Evolutionary conservation across 1,140 invertebrate genomes (phyloP), one percentile per base, ranked within the genome.

Genomic region (Pentalonia nigronervosa): DNA sequence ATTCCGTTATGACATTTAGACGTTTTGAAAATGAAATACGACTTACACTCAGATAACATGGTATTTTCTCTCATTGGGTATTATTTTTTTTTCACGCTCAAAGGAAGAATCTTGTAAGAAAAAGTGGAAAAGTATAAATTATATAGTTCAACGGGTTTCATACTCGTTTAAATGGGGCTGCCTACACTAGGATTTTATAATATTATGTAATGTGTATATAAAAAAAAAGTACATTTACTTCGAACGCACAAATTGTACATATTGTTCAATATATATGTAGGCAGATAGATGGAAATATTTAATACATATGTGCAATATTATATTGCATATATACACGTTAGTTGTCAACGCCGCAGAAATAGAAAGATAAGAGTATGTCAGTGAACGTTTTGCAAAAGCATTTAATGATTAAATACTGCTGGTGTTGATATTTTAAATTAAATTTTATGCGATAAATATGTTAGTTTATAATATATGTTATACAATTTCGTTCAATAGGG

Each of bases 1-100:
- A 50, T 56, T 84, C 81, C 45, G 76, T 56, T 93, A 36, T 92
- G 91, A 92, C 91, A 84, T 92, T 83, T 92, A 92, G 91, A 48
- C 76, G n/a, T 83, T 50, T 48, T 84, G 17, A 81, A 92, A 92
- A 92, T 92, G 91, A 92, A 84, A 92, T 92, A 92, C 91, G 91
- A 84, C 91, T 48, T 53, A 84, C 76, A 92, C 30, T 36, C 76
- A 92, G 91, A 92, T 92, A 92, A 92, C 91, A 92, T 47, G 48
- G 91, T 36, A 83, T 92, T 92, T 92, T 60, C 76, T 53, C 34
- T 53, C 48, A 21, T 84, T 36, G n/a, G 21, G 36, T 41, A 41
- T 84, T 90, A 17, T 90, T 90, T 67, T 47, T 50, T 47, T 45
- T 47, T 17, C 25, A 41, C 34, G 21, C 50, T 84, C 34, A 92